Base-by-base conservation (phyloP, 2,888 invertebrate genomes). In the Hartigia nigra region DNA sequence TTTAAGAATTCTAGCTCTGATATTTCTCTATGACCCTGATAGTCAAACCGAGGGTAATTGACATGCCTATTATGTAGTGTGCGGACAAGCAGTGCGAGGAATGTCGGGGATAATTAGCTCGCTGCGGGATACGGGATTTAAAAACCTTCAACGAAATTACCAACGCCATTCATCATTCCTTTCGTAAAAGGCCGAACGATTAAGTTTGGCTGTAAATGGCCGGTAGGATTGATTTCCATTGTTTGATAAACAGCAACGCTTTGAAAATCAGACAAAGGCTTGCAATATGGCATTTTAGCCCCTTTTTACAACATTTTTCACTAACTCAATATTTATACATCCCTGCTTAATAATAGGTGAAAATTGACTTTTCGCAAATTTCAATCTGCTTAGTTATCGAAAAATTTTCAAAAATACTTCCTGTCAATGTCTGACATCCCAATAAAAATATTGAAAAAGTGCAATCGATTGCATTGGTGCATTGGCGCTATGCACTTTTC, bases 1-100 rank as follows among this genome's bases (percentile, higher is more conserved):
- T 12, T 1, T 1, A 77, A 74, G 75, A 77, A 79, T 79, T 76
- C 23, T 80, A 86, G 83, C 86, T 86, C 84, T 79, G 78, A 69
- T 76, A 72, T 74, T 78, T 78, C 81, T 81, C 82, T 86, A 77
- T 75, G 78, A 81, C 81, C 86, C 86, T 85, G 81, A 81, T 86
- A 80, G 75, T 80, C 81, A 82, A 84, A 81, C 32, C 75, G 37
- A 80, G 79, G 81, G 81, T 86, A 86, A 86, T 85, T 86, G 86
- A 82, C 77, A 78, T 75, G 77, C 69, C 79, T 55, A 9, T 23
- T 55, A 55, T 23, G 55, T 55, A 55, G 55, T 23, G 23, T 55
- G 23, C 14, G 23, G 55, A 55, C 9, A 9, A 55, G 55, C 23
- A 55, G 55, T 70, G 69, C 74, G 75, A 76, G 80, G 78, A 79